phyloP scores from a whole-genome alignment of 2,797 vertebrate species.

The Ceyx erithaca region DNA sequence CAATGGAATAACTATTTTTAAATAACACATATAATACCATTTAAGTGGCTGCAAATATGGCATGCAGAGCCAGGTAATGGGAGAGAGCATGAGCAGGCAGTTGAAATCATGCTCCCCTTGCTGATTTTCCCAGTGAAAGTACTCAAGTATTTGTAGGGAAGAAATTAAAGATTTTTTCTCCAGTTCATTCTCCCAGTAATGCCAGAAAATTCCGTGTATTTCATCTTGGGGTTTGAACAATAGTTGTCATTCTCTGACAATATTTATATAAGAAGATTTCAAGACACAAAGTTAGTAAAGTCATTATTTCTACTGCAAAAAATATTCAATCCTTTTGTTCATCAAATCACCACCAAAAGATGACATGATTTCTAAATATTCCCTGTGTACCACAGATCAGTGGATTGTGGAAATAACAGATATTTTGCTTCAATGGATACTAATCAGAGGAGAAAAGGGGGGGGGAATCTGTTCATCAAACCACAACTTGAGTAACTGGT shows the following conservation, averaged over 20 bases:
- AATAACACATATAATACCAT: not conserved
- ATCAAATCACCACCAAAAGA: not conserved
- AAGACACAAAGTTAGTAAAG: not conserved
- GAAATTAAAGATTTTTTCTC: not conserved
- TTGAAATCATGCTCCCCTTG: not conserved
- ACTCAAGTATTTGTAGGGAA: not conserved
- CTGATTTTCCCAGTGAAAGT: not conserved
- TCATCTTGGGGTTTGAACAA: not conserved
- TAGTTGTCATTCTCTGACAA: not conserved
- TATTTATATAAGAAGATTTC: not conserved
- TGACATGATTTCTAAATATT: not conserved
- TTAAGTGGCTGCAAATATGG: not conserved
- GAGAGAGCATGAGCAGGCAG: not conserved
- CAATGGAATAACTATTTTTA: not conserved
- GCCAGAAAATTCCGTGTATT: not conserved
- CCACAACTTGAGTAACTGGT: conserved; percentile 20
- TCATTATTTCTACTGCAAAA: not conserved
- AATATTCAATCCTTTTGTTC: not conserved
- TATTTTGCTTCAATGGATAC: conserved; percentile 16
- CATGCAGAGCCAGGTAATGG: not conserved
- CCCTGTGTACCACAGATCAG: not conserved
- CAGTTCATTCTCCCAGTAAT: not conserved
- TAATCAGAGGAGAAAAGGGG: not conserved
- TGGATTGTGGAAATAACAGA: not conserved
- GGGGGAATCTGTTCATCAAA: not conserved